Base-by-base conservation (phyloP, 2,888 invertebrate genomes). In the Vannuccia rotundouncinata region DNA sequence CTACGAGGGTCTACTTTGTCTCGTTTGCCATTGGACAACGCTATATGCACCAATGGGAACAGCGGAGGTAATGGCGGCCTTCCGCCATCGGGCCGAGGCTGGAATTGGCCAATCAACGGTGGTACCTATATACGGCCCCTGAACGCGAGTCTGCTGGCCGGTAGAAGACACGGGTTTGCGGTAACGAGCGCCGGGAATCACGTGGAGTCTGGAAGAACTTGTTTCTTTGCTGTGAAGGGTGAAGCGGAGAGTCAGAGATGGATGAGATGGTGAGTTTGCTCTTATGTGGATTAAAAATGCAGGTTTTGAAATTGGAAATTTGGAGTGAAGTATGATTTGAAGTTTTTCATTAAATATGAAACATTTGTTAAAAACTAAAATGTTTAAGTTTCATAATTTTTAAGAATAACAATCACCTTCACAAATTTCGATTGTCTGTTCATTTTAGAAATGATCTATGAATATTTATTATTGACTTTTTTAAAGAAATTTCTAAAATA, bases 221-320 rank as follows among this genome's bases (percentile, higher is more conserved):
- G 66, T 22, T 66, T 66, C 66, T 13, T 66, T 2, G 66, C 66
- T 5, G 66, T 66, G 10, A 66, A 22, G 66, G 22, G 66, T 5
- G 66, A 66, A 27, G 66, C 66, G 66, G 66, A 66, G 25, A 22
- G 66, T 27, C 66, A 66, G 66, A 17, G 66, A 2, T 66, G 66
- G 66, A 66, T 66, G 66, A 17, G 66, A 22, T 66, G 66, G 66
- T 66, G 66, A 66, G 66, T 45, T n/a, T n/a, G n/a, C n/a, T n/a
- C n/a, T n/a, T n/a, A n/a, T n/a, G n/a, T n/a, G n/a, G n/a, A n/a
- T n/a, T n/a, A n/a, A n/a, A n/a, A n/a, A n/a, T n/a, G n/a, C n/a
- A n/a, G n/a, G n/a, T n/a, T n/a, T n/a, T n/a, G n/a, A n/a, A n/a
- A n/a, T n/a, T n/a, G n/a, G n/a, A n/a, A n/a, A n/a, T n/a, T n/a